phyloP scores from a whole-genome alignment of 2,888 invertebrate genomes.

The Pristionchus entomophagus region DNA sequence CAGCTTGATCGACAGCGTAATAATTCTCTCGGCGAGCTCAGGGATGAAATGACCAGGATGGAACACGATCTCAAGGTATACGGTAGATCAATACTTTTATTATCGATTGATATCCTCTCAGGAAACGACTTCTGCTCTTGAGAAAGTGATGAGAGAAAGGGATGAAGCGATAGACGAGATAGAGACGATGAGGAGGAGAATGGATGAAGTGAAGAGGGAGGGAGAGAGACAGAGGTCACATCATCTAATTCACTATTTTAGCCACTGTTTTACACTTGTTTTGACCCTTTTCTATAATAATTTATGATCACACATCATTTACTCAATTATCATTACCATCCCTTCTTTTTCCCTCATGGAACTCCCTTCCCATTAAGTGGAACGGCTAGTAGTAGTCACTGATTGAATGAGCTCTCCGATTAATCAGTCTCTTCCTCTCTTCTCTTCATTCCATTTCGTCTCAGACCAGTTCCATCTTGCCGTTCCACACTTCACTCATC shows the following conservation, averaged over 20 bases:
- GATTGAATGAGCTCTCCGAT: slow-evolving; percentile 3
- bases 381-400: slow-evolving; percentile 20
- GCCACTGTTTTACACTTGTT: too few relatives aligned
- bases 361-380: background rate
- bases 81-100: background rate
- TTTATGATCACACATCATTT: too few relatives aligned
- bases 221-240: slow-evolving; percentile 32
- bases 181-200: slow-evolving; percentile 37
- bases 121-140: slow-evolving; percentile 23
- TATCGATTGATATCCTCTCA: background rate
- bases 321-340: too few relatives aligned
- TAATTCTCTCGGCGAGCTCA: background rate
- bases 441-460: background rate
- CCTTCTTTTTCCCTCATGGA: background rate
- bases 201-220: slow-evolving; percentile 43
- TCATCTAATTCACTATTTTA: background rate
- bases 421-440: slow-evolving; percentile 32
- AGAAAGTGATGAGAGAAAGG: slow-evolving; percentile 36
- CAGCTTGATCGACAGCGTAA: slow-evolving; percentile 36
- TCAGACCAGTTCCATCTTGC: slow-evolving; percentile 14
- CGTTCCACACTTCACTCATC: background rate
- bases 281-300: too few relatives aligned
- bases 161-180: slow-evolving; percentile 48
- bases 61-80: slow-evolving; percentile 13
- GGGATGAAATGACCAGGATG: slow-evolving; percentile 18